phyloP scores from a whole-genome alignment of 2,797 vertebrate species.

The Thamnophis elegans region DNA sequence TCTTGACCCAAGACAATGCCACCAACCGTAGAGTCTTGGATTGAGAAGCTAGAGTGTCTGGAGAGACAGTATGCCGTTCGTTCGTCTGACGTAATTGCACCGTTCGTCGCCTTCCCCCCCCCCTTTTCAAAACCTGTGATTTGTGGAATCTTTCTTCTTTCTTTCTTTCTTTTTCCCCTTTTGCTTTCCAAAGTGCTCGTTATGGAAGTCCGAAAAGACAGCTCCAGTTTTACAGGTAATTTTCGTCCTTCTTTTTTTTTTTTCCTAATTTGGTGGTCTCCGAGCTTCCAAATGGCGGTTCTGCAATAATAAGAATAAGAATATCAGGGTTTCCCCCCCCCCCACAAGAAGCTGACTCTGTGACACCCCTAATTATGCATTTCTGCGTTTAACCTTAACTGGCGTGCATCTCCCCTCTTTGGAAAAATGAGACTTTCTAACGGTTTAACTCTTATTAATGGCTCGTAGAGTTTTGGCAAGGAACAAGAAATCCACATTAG shows the following conservation, averaged over 20 bases:
- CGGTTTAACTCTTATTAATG: neutral
- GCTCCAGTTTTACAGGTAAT: conserved; percentile 99
- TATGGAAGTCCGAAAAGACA: conserved; percentile 99
- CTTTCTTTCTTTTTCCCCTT: conserved; percentile 50
- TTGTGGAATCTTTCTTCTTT: conserved; percentile 73
- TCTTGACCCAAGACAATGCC: neutral
- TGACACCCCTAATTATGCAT: too few relatives aligned
- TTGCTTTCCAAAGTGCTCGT: conserved; percentile 87
- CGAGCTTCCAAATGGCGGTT: neutral
- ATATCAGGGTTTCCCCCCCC: neutral
- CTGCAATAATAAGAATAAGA: neutral
- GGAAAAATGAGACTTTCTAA: neutral
- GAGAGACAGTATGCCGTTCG: accelerated
- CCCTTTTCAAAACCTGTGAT: conserved; percentile 39
- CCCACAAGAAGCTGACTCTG: neutral
- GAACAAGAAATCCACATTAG: too few relatives aligned
- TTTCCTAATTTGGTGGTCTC: neutral
- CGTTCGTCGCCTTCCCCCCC: neutral
- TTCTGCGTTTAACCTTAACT: too few relatives aligned
- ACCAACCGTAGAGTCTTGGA: neutral
- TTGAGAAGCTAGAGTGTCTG: neutral
- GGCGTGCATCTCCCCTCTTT: neutral
- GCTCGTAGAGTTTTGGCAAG: too few relatives aligned
- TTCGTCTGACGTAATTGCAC: too few relatives aligned
- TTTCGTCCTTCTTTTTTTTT: conserved; percentile 41